Percentiles rank a stretch among this genome's conserved stretches.
Conservation (phyloP, 2,113 vertebrate genomes). For the Brachirus orientalis region DNA sequence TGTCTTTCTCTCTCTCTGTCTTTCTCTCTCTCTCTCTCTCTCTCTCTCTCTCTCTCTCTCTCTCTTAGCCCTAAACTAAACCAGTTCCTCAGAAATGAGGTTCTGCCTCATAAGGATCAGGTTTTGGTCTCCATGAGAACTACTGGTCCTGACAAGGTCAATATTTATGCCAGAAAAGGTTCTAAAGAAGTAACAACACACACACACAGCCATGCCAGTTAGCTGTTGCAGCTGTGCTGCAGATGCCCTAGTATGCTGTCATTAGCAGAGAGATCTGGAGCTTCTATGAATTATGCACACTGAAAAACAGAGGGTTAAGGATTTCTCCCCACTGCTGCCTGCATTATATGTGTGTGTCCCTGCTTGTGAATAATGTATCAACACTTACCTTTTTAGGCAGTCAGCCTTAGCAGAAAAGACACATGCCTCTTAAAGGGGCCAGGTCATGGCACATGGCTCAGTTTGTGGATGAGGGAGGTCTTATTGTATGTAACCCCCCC, state of each 20-base stretch:
- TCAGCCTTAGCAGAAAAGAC: constrained; percentile 66
- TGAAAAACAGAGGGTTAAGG: constrained; percentile 78
- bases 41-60: too few species aligned
- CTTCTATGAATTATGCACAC: constrained; percentile 82
- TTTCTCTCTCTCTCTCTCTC: too few species aligned
- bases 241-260: constrained; percentile 79
- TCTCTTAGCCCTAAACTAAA: too few species aligned
- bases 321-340: constrained; percentile 67
- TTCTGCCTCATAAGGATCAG: too few species aligned
- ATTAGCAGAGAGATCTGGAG: constrained; percentile 80
- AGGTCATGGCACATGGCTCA: constrained; percentile 54
- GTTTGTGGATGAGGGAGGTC: constrained; percentile 70
- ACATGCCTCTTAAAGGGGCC: constrained; percentile 69
- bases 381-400: constrained; percentile 64
- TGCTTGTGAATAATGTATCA: constrained; percentile 74
- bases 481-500: constrained; percentile 27
- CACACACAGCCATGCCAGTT: constrained; percentile 50
- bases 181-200: background rate
- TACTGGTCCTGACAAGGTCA: too few species aligned
- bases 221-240: constrained; percentile 76
- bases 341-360: constrained; percentile 53
- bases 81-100: too few species aligned
- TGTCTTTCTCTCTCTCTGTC: too few species aligned
- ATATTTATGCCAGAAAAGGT: too few species aligned
- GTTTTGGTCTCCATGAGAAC: too few species aligned